phyloP scores from a whole-genome alignment of 2,797 vertebrate genomes.

The Cyprinella venusta region DNA sequence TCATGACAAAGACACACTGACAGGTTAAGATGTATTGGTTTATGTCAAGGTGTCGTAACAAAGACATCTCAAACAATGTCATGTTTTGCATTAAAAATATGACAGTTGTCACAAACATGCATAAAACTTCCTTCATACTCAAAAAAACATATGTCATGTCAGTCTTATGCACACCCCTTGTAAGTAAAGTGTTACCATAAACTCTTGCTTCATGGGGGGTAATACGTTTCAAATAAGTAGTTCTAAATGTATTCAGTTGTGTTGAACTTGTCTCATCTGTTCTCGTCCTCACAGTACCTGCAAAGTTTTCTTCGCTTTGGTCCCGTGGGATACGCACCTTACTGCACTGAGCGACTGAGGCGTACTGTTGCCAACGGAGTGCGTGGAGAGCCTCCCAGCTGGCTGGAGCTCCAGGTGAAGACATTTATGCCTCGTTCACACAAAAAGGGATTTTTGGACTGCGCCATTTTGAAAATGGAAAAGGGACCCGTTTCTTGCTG shows the following conservation, averaged over 20 bases:
- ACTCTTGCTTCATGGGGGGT: background rate
- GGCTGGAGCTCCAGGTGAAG: constrained; percentile 93
- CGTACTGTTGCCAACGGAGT: constrained; percentile 87
- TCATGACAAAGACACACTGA: too few relatives aligned
- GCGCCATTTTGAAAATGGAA: background rate
- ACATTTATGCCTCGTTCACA: too few relatives aligned
- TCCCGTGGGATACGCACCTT: constrained; percentile 81
- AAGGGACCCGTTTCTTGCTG: background rate
- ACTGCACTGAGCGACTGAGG: constrained; percentile 86
- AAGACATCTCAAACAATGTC: too few relatives aligned
- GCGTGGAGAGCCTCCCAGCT: constrained; percentile 88
- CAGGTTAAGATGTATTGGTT: too few relatives aligned
- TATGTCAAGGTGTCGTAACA: too few relatives aligned
- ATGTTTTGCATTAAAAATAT: too few relatives aligned
- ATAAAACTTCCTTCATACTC: too few relatives aligned
- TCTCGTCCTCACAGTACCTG: constrained; percentile 80
- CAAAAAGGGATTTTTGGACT: background rate
- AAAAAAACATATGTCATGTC: too few relatives aligned
- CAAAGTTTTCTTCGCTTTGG: constrained; percentile 89
- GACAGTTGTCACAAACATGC: too few relatives aligned
- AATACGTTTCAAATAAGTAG: background rate
- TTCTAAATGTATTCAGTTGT: constrained; percentile 4
- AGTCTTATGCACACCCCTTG: too few relatives aligned
- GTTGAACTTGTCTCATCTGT: constrained; percentile 1
- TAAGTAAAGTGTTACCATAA: too few relatives aligned